A percentile compares a stretch with the other conserved stretches of the same genome.
Evolutionary conservation across 2,888 invertebrate species (phyloP).

Genomic region (Aplocera efformata): DNA sequence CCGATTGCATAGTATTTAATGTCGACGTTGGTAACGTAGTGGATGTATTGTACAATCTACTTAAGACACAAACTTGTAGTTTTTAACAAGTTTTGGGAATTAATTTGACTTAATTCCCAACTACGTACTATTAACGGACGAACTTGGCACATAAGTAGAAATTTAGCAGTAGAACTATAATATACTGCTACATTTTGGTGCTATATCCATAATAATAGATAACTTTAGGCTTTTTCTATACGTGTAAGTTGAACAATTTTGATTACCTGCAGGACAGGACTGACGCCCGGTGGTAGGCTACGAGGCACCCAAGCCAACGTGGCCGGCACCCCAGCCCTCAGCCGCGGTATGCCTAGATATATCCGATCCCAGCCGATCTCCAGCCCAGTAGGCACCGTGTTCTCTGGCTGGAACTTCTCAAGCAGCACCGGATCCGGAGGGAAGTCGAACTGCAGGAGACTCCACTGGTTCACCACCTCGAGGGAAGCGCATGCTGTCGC

Average conservation of each 20-base stretch:
- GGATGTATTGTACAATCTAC: too few species aligned
- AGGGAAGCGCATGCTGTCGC: conserved; percentile 67
- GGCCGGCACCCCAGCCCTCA: conserved; percentile 88
- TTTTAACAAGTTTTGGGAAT: too few species aligned
- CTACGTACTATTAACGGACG: too few species aligned
- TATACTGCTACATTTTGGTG: too few species aligned
- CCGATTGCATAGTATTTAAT: too few species aligned
- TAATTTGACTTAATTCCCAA: too few species aligned
- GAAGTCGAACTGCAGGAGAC: conserved; percentile 83
- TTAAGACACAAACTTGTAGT: too few species aligned
- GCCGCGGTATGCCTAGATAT: conserved; percentile 87
- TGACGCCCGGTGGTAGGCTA: conserved; percentile 82
- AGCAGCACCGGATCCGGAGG: conserved; percentile 81
- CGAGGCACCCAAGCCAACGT: conserved; percentile 86
- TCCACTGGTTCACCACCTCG: conserved; percentile 86
- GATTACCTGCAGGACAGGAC: conserved; percentile 83
- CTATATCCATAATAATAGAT: too few species aligned
- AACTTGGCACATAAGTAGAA: too few species aligned
- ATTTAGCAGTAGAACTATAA: too few species aligned
- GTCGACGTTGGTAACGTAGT: too few species aligned
- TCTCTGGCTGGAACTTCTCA: conserved; percentile 84
- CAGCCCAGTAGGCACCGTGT: conserved; percentile 88
- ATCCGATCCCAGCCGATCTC: conserved; percentile 86
- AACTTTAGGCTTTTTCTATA: too few species aligned
- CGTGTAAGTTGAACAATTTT: neutral